A percentile compares a stretch with the other conserved stretches of the same genome.
Evolutionary conservation across 64 coral and sea anemone genomes (phyloP).

Genomic region (Trachythela sp.): DNA sequence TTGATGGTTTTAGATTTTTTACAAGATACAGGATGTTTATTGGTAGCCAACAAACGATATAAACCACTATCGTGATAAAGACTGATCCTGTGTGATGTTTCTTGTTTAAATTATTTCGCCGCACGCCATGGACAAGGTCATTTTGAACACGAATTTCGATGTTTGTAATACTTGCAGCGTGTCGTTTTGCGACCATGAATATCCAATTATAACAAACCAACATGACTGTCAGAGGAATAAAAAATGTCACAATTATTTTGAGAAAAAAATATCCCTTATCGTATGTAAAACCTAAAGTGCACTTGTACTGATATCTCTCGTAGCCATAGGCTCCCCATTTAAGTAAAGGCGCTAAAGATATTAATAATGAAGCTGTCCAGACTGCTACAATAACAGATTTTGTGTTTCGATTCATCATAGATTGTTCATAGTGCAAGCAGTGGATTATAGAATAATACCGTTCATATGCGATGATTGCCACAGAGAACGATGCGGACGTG

Average conservation of each 20-base stretch:
- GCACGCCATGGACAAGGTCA: not conserved
- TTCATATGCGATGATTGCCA: slow-evolving; percentile 24
- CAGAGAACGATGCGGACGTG: not conserved
- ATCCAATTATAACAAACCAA: slow-evolving; percentile 19
- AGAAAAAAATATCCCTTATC: slow-evolving; percentile 12
- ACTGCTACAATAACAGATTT: not conserved
- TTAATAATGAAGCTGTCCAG: not conserved
- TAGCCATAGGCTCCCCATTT: not conserved
- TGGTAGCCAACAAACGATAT: slow-evolving; percentile 14
- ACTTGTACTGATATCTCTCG: slow-evolving; percentile 9
- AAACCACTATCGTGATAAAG: slow-evolving; percentile 21
- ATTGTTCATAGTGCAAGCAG: slow-evolving; percentile 19
- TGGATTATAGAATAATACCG: slow-evolving; percentile 9
- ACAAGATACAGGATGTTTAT: not conserved
- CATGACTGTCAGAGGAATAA: not conserved
- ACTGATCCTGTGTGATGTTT: slow-evolving; percentile 8
- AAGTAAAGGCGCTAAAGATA: not conserved
- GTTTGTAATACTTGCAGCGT: not conserved
- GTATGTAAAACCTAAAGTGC: not conserved
- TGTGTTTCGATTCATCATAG: slow-evolving; percentile 8
- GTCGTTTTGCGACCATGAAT: slow-evolving; percentile 3
- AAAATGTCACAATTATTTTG: not conserved
- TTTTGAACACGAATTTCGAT: slow-evolving; percentile 22
- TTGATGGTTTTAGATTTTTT: slow-evolving; percentile 4
- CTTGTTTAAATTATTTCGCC: not conserved